Percentiles rank a stretch among this genome's conserved stretches.
Evolutionary conservation across 1,140 invertebrate species (phyloP).

Genomic region (Macrotrachela quadricornifera): DNA sequence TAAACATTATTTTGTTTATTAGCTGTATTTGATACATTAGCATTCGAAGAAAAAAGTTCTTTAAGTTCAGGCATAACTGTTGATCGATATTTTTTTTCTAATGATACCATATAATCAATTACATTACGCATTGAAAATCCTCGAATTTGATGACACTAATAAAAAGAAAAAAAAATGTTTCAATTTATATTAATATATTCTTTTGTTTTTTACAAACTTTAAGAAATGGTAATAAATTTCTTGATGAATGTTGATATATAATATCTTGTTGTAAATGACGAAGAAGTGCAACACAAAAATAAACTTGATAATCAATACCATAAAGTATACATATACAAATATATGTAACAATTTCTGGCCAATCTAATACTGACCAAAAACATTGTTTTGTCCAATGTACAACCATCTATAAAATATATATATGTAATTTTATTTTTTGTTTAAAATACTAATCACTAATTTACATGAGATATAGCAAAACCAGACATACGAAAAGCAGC

Average conservation of each 20-base stretch:
- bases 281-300: constrained; percentile 30
- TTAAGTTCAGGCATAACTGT: too few relatives aligned
- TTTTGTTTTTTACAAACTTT: too few relatives aligned
- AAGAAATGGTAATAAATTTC: constrained; percentile 1
- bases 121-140: constrained; percentile 3
- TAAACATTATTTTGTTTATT: too few relatives aligned
- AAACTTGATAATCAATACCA: constrained; percentile 32
- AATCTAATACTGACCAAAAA: constrained; percentile 34
- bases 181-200: not conserved
- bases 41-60: too few relatives aligned
- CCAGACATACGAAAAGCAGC: constrained; percentile 31
- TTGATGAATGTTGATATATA: not conserved
- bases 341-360: constrained; percentile 32
- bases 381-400: constrained; percentile 31
- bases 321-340: constrained; percentile 22
- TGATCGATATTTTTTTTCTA: constrained; percentile 6
- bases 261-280: constrained; percentile 17
- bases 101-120: constrained; percentile 6
- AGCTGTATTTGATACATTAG: too few relatives aligned
- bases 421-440: too few relatives aligned
- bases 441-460: too few relatives aligned
- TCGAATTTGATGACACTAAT: not conserved
- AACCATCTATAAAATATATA: too few relatives aligned
- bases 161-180: not conserved
- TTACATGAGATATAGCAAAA: constrained; percentile 25